Evolutionary conservation across 2,113 vertebrate species (phyloP).

Genomic region (Zosterops lateralis): DNA sequence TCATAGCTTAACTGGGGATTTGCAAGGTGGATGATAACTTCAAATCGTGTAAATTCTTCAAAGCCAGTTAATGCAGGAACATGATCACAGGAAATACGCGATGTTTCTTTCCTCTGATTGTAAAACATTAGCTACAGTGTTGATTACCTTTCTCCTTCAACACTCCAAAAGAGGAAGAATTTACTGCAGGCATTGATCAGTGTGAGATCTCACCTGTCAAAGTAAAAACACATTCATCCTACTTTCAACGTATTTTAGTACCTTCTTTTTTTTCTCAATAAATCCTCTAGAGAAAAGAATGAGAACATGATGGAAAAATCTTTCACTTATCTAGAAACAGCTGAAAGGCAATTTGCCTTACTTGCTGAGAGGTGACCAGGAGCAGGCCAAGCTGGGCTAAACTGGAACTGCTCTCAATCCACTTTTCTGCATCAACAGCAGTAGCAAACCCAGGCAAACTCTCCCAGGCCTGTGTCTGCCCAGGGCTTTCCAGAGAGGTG

Average conservation of each 20-base stretch:
- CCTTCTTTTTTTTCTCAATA: neutral
- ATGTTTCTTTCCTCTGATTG: neutral
- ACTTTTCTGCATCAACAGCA: neutral
- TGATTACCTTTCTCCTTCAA: neutral
- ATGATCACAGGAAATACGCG: neutral
- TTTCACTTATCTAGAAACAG: neutral
- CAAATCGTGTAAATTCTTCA: neutral
- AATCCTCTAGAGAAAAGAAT: neutral
- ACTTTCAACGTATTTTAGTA: neutral
- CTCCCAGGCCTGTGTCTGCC: neutral
- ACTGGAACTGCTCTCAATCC: neutral
- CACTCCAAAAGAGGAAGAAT: neutral
- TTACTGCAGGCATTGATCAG: neutral
- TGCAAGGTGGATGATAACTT: neutral
- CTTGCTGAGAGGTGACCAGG: neutral
- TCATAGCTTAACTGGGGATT: neutral
- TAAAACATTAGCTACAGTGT: neutral
- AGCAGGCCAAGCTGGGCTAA: neutral
- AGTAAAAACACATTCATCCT: neutral
- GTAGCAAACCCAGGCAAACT: neutral
- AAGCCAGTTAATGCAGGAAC: neutral
- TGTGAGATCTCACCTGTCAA: neutral
- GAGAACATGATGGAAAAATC: neutral
- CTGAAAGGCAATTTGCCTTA: neutral
- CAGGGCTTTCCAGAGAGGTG: neutral